Percentiles rank a stretch among this genome's conserved stretches.
Evolutionary conservation across 2,797 vertebrate species (phyloP).

Genomic region (Mus caroli): DNA sequence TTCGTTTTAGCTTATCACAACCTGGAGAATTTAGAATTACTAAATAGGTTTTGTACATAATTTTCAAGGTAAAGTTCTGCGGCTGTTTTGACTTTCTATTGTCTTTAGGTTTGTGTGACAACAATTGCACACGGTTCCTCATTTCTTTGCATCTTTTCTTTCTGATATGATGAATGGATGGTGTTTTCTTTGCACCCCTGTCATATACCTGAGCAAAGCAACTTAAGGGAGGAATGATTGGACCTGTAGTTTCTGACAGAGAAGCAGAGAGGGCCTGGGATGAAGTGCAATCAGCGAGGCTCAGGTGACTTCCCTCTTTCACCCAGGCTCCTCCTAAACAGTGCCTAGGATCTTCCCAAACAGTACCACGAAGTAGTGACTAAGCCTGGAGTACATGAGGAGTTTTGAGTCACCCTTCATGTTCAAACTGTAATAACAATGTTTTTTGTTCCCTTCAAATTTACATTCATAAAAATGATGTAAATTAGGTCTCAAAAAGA

Average conservation of each 20-base stretch:
- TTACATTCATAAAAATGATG: slow-evolving; percentile 8
- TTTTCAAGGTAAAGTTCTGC: background rate
- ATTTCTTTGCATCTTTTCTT: background rate
- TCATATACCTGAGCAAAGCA: background rate
- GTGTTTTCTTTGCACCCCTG: background rate
- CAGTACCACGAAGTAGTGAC: background rate
- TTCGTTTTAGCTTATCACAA: slow-evolving; percentile 18
- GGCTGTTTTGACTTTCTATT: background rate
- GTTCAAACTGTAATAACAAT: background rate
- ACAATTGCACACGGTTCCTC: background rate
- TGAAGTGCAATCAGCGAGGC: background rate
- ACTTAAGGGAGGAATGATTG: too few relatives aligned
- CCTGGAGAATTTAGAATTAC: slow-evolving; percentile 6
- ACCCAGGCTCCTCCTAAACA: background rate
- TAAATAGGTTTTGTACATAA: slow-evolving; percentile 30
- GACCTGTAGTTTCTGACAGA: background rate
- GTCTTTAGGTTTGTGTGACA: slow-evolving; percentile 8
- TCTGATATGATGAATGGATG: background rate
- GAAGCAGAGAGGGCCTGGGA: background rate
- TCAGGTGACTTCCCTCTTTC: background rate
- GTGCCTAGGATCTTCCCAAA: background rate
- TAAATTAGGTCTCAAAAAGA: slow-evolving; percentile 10
- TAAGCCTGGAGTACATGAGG: background rate
- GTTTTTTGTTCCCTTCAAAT: background rate
- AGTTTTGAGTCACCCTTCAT: background rate